Conservation (phyloP, 2,797 vertebrate genomes). For the Mormyrops attenuatus region DNA sequence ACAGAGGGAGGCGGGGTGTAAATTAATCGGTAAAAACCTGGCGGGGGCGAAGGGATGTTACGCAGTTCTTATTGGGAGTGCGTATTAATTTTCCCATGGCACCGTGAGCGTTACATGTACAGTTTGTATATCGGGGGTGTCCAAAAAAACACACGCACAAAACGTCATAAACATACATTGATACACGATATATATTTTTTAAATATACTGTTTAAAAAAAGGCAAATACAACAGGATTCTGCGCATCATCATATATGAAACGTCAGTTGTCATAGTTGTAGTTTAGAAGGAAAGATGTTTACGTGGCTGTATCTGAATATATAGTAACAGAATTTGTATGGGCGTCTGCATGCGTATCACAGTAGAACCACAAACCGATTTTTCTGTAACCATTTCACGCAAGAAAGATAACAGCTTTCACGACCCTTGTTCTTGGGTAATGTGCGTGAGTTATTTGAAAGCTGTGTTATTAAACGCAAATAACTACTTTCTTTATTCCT, state of each 20-base stretch:
- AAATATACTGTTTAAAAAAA: background rate
- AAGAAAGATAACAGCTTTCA: background rate
- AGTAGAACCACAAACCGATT: background rate
- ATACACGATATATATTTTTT: background rate
- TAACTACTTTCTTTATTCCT: background rate
- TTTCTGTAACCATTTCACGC: background rate
- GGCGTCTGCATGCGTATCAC: background rate
- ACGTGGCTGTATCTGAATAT: background rate
- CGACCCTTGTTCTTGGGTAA: background rate
- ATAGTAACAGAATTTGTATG: background rate
- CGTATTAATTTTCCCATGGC: conserved; percentile 32
- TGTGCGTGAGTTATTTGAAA: background rate
- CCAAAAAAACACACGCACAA: background rate
- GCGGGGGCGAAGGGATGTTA: conserved; percentile 52
- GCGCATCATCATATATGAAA: background rate
- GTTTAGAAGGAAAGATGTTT: background rate
- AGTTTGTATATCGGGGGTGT: background rate
- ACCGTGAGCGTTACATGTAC: background rate
- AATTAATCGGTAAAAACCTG: conserved; percentile 59
- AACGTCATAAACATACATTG: background rate
- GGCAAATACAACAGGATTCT: background rate
- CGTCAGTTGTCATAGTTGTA: background rate
- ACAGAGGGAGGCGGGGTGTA: conserved; percentile 41
- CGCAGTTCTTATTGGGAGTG: conserved; percentile 53
- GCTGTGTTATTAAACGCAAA: background rate